Conservation (phyloP, 2,113 vertebrate genomes). For the Melierax canorus region DNA sequence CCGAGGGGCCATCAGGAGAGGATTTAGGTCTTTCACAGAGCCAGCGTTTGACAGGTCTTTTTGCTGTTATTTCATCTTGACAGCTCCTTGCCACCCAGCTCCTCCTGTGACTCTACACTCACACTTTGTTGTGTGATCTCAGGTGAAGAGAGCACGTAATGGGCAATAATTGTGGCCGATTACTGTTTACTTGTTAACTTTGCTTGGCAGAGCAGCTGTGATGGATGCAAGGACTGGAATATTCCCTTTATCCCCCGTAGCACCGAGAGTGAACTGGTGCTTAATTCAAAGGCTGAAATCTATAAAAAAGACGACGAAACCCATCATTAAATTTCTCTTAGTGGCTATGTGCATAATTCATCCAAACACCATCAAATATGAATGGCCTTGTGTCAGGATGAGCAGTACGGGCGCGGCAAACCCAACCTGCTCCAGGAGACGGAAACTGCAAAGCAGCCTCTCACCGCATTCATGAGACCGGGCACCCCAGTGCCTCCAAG, state of each 20-base stretch:
- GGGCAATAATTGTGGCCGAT: slow-evolving; percentile 79
- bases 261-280: slow-evolving; percentile 62
- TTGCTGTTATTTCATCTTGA: slow-evolving; percentile 38
- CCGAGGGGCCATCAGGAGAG: neutral
- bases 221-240: neutral
- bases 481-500: neutral
- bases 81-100: slow-evolving; percentile 64
- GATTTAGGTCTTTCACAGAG: slow-evolving; percentile 21
- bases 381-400: slow-evolving; percentile 71
- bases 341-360: slow-evolving; percentile 92
- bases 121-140: slow-evolving; percentile 69
- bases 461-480: neutral
- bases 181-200: slow-evolving; percentile 62
- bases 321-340: slow-evolving; percentile 90
- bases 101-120: slow-evolving; percentile 11
- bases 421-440: neutral
- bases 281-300: slow-evolving; percentile 80
- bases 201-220: slow-evolving; percentile 46
- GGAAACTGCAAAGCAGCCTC: neutral
- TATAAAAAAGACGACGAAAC: slow-evolving; percentile 64
- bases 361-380: slow-evolving; percentile 87
- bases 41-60: slow-evolving; percentile 32
- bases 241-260: slow-evolving; percentile 27
- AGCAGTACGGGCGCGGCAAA: neutral
- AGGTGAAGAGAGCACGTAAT: slow-evolving; percentile 68